A percentile compares a stretch with the other conserved stretches of the same genome.
Conservation (phyloP, 2,797 vertebrate species). For the Garrulus glandarius region DNA sequence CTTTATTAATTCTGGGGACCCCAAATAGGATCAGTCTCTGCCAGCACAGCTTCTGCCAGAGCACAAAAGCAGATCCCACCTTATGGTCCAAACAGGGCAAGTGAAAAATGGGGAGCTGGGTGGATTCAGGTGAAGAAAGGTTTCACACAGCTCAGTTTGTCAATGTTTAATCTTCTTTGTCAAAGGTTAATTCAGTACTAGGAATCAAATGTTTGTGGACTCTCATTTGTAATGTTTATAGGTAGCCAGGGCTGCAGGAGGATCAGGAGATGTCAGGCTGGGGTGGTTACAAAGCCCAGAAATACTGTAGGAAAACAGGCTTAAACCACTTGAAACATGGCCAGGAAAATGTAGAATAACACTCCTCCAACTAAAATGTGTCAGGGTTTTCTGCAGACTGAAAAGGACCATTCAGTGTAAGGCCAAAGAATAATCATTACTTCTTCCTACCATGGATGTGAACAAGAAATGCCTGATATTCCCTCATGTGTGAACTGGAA, state of each 20-base stretch:
- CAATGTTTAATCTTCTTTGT: neutral
- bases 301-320: neutral
- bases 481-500: neutral
- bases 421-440: neutral
- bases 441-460: neutral
- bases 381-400: neutral
- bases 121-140: neutral
- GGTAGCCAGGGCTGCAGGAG: neutral
- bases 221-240: neutral
- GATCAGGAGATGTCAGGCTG: neutral
- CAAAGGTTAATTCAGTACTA: neutral
- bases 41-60: neutral
- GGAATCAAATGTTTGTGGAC: neutral
- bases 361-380: neutral
- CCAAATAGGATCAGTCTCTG: too few species aligned
- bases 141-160: neutral
- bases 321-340: neutral
- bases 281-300: neutral
- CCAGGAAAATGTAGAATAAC: neutral
- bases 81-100: neutral
- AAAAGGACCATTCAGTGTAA: neutral
- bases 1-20: neutral
- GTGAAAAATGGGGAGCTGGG: neutral
- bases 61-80: neutral
- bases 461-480: neutral